A percentile compares a stretch with the other conserved stretches of the same genome.
These are phyloP conservation scores for Hypena proboscidalis DNA, from an alignment of 2,888 invertebrate genomes.

Conservation along the genomic window DNA sequence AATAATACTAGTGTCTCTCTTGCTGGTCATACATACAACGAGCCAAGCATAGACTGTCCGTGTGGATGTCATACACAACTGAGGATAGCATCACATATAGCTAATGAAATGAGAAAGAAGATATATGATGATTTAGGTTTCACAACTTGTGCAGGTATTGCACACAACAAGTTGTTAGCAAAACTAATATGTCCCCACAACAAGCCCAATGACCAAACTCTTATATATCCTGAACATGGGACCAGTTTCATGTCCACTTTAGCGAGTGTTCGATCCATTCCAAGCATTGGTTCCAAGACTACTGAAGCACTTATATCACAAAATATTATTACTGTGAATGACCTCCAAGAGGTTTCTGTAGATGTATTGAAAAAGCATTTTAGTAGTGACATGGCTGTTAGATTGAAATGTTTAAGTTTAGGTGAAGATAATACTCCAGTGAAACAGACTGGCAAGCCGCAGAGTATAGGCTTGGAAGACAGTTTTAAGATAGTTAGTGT, in stretches of 20 bases:
- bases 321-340: conserved; percentile 87
- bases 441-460: conserved; percentile 90
- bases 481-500: conserved; percentile 90
- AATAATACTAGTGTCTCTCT: conserved; percentile 64
- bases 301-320: conserved; percentile 87
- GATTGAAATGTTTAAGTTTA: conserved; percentile 88
- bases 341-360: conserved; percentile 87
- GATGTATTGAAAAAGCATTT: conserved; percentile 87
- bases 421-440: conserved; percentile 91
- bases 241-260: conserved; percentile 88
- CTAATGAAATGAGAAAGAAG: conserved; percentile 90
- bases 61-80: conserved; percentile 91
- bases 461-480: conserved; percentile 92
- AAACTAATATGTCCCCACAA: conserved; percentile 90
- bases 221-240: conserved; percentile 89
- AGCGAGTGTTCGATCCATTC: conserved; percentile 86
- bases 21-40: conserved; percentile 86
- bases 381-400: conserved; percentile 88
- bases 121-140: conserved; percentile 89
- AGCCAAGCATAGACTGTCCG: conserved; percentile 85
- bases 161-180: conserved; percentile 93
- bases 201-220: conserved; percentile 94
- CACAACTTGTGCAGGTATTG: conserved; percentile 93
- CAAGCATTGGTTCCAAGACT: conserved; percentile 91
- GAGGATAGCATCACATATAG: conserved; percentile 89